These are phyloP conservation scores for Amblyraja radiata DNA, from an alignment of 2,797 vertebrate species.

Conservation along the genomic window DNA sequence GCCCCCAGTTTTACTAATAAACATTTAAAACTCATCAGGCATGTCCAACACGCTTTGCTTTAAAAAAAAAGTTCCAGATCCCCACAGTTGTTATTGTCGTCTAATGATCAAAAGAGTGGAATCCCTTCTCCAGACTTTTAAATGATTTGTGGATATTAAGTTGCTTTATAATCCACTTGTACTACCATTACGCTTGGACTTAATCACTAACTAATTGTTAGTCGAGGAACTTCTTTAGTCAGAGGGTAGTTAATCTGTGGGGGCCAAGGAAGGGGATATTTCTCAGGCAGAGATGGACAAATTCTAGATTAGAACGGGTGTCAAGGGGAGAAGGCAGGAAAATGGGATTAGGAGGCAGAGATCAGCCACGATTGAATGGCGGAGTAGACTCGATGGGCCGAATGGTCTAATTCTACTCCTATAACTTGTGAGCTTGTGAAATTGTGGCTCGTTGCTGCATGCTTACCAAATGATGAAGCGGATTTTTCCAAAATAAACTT, in stretches of 20 bases:
- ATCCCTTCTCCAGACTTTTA: background rate
- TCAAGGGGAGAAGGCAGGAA: no score
- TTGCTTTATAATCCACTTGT: background rate
- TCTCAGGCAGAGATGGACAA: no score
- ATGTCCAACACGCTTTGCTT: background rate
- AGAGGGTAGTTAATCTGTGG: no score
- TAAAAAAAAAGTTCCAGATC: background rate
- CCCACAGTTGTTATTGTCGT: background rate
- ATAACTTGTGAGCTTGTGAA: no score
- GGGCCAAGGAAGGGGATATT: no score
- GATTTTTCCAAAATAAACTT: background rate
- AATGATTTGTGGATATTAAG: background rate
- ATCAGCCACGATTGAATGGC: no score
- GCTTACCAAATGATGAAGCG: no score
- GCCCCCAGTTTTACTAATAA: slow-evolving; percentile 65
- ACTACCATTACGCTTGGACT: background rate
- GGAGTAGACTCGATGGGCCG: no score
- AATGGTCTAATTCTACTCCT: no score
- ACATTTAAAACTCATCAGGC: slow-evolving; percentile 39
- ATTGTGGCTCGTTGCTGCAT: background rate
- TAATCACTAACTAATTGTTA: slow-evolving; percentile 11
- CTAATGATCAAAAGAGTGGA: background rate
- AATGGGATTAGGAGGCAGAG: no score
- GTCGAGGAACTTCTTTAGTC: no score
- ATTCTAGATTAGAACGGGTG: no score